These are phyloP conservation scores for Alloplasta piceator DNA, from an alignment of 2,888 invertebrate genomes.

Conservation along the genomic window DNA sequence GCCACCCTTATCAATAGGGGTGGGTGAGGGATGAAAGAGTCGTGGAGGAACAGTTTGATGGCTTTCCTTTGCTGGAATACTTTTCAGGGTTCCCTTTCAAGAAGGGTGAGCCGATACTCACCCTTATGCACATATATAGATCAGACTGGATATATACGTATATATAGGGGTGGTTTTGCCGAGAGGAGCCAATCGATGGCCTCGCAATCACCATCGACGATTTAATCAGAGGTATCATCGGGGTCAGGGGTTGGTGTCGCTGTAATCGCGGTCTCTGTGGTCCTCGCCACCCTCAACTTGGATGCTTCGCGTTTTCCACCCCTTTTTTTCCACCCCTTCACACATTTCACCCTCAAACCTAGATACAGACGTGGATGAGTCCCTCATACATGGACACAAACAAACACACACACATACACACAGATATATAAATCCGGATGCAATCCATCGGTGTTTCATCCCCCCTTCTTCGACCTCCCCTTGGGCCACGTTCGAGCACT, in stretches of 20 bases:
- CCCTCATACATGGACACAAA: not conserved
- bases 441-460: conserved; percentile 49
- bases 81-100: conserved; percentile 38
- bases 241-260: conserved; percentile 47
- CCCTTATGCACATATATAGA: not conserved
- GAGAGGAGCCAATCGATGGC: conserved; percentile 55
- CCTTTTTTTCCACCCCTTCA: conserved; percentile 19
- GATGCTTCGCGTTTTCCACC: conserved; percentile 36
- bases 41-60: conserved; percentile 36
- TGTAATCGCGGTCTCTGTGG: conserved; percentile 59
- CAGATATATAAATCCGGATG: conserved; percentile 17
- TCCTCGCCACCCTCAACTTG: conserved; percentile 50
- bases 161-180: conserved; percentile 9
- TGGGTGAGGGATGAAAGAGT: conserved; percentile 6
- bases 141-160: not conserved
- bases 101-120: conserved; percentile 37
- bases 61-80: conserved; percentile 31
- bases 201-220: conserved; percentile 62
- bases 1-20: not conserved
- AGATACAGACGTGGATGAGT: not conserved
- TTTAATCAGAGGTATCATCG: conserved; percentile 62
- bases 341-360: conserved; percentile 14
- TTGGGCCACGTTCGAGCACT: conserved; percentile 34
- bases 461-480: conserved; percentile 6
- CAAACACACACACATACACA: conserved; percentile 3